These are phyloP conservation scores for Eospalax fontanierii DNA, from an alignment of 2,797 vertebrate genomes.

Conservation along the genomic window DNA sequence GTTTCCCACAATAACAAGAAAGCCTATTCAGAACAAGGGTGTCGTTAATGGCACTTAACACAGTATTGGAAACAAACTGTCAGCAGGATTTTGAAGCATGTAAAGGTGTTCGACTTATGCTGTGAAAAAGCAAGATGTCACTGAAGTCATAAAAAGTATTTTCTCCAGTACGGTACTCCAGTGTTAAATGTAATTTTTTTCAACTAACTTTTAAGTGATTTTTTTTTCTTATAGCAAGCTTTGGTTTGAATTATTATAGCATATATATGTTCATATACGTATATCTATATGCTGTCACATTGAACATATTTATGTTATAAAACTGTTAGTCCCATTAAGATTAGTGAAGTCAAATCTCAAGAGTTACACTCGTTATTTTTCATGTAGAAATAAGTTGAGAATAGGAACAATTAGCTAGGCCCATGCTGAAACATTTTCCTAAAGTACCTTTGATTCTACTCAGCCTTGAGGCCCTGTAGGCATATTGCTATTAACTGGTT, in stretches of 20 bases:
- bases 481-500: constrained; percentile 71
- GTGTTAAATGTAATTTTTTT: constrained; percentile 78
- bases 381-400: constrained; percentile 63
- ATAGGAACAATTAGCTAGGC: background rate
- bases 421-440: constrained; percentile 39
- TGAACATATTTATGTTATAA: constrained; percentile 57
- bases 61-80: constrained; percentile 9
- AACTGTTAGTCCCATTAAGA: constrained; percentile 71
- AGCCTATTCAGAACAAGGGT: constrained; percentile 62
- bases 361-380: constrained; percentile 67
- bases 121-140: constrained; percentile 68
- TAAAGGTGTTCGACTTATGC: constrained; percentile 44
- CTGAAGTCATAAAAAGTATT: constrained; percentile 80
- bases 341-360: constrained; percentile 39
- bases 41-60: background rate
- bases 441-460: background rate
- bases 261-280: constrained; percentile 33
- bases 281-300: constrained; percentile 63
- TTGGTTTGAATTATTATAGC: constrained; percentile 62
- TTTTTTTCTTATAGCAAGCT: constrained; percentile 76
- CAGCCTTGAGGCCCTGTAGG: constrained; percentile 46
- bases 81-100: constrained; percentile 64
- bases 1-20: constrained; percentile 54
- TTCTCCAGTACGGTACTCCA: constrained; percentile 79
- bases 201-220: constrained; percentile 72